These are phyloP conservation scores for Periparus ater DNA, from an alignment of 2,797 vertebrate species.

Conservation along the genomic window DNA sequence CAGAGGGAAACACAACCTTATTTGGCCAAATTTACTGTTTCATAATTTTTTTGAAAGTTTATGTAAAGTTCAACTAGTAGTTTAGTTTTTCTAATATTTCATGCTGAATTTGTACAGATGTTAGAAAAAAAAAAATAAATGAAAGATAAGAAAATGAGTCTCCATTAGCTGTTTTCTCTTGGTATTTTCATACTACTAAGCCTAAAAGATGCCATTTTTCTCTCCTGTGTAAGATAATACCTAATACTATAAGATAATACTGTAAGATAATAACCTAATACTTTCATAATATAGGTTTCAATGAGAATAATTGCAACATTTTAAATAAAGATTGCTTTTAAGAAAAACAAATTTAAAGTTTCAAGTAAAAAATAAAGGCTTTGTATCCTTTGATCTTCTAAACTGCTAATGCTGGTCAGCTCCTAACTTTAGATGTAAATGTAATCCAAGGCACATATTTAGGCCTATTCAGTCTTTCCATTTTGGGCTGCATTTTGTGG, in stretches of 20 bases:
- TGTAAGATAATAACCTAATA: not conserved
- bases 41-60: not conserved
- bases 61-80: not conserved
- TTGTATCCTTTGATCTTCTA: not conserved
- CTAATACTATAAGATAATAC: too few species aligned
- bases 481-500: not conserved
- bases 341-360: not conserved
- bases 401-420: not conserved
- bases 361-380: not conserved
- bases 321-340: too few species aligned
- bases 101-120: not conserved
- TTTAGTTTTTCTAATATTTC: not conserved
- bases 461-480: not conserved
- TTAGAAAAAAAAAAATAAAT: not conserved
- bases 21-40: not conserved
- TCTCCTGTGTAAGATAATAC: not conserved
- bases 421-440: not conserved
- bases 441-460: not conserved
- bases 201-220: not conserved
- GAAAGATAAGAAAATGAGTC: not conserved
- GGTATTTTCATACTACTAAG: not conserved
- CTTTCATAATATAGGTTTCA: not conserved
- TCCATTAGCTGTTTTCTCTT: not conserved
- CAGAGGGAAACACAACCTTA: not conserved
- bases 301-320: not conserved